Conservation (phyloP, 2,797 vertebrate species). For the Pelochelys cantorii region DNA sequence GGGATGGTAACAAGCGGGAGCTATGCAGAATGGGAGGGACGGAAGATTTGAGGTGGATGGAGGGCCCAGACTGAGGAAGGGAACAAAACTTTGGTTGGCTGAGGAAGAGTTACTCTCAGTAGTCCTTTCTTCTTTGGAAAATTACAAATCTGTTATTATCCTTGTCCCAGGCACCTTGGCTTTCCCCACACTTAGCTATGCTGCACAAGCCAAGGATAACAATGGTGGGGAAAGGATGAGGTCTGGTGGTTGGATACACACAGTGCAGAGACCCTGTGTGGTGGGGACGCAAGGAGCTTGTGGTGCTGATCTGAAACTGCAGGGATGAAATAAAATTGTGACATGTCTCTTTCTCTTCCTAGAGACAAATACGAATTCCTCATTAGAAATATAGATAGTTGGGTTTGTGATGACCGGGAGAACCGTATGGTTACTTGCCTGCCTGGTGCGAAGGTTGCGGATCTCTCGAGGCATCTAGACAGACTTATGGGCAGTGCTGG, state of each 20-base stretch:
- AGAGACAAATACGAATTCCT: neutral
- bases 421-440: too few relatives aligned
- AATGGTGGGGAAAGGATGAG: neutral
- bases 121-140: neutral
- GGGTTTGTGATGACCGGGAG: too few relatives aligned
- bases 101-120: too few relatives aligned
- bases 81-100: too few relatives aligned
- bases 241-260: neutral
- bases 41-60: too few relatives aligned
- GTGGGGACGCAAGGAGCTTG: neutral
- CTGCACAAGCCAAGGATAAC: neutral
- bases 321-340: neutral
- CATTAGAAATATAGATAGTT: too few relatives aligned
- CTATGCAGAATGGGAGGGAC: neutral
- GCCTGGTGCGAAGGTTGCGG: too few relatives aligned
- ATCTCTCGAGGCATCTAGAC: too few relatives aligned
- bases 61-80: too few relatives aligned
- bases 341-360: neutral
- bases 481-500: too few relatives aligned
- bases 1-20: neutral
- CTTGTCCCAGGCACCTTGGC: neutral
- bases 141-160: neutral
- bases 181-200: neutral
- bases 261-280: neutral
- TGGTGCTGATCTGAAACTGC: neutral